Evolutionary conservation across 2,797 vertebrate genomes (phyloP), one percentile per base, ranked within the genome.

Genomic region (Emydoidea blandingii): DNA sequence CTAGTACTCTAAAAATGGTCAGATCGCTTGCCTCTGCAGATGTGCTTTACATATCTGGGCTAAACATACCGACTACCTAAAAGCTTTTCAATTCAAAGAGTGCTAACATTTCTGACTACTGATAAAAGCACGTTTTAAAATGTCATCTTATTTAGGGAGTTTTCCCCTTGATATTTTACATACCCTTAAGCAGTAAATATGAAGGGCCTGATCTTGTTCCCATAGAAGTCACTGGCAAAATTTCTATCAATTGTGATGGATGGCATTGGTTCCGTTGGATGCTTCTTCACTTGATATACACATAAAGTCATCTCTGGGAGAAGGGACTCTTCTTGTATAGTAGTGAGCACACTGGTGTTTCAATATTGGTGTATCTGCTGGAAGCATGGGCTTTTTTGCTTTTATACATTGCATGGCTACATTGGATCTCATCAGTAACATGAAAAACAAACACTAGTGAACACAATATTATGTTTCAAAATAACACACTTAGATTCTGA

Each of bases 21-120:
- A 23, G 8, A 54, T 85, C 10, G 3, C n/a, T 31, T 90, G 15
- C 47, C 86, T 81, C 5, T 90, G 62, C 23, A 5, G 6, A 1
- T 3, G 3, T 49, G 0, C n/a, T 3, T 47, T 6, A 0, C 18
- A 34, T 25, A 4, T n/a, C 9, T 83, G 34, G 25, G 47, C 76
- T 27, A 86, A 81, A 89, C 52, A 44, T 94, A 65, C 37, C 53
- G 23, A 31, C 5, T 19, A 9, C 31, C 49, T 25, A 3, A 37
- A 19, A n/a, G 62, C 34, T n/a, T 68, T 37, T 37, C 18, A 50
- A 8, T 16, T 68, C 5, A 4, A 54, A 74, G 31, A 34, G 76
- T 0, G 0, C 57, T 49, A 0, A 0, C 31, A 0, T 29, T 92
- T 89, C 76, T 57, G 81, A 57, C 37, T 5, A 3, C 21, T 18